Base-by-base conservation (phyloP, 92 coral and sea anemone species). In the Desmophyllum pertusum region DNA sequence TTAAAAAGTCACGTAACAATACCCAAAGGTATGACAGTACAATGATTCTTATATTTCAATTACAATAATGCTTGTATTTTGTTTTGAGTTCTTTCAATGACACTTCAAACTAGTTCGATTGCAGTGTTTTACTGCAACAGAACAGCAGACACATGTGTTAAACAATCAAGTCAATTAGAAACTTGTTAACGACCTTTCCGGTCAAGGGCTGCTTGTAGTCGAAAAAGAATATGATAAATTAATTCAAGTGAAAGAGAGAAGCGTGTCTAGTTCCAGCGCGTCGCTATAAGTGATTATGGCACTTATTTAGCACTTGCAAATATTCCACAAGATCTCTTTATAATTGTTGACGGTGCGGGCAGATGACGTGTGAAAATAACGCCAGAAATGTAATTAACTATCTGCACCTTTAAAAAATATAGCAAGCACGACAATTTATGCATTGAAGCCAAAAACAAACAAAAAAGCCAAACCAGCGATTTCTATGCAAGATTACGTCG, bases 1-100 rank as follows among this genome's bases (percentile, higher is more conserved):
- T 85, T 97, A 17, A 90, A 87, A 59, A 92, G 98, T 86, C 94
- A 93, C 86, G 92, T 97, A 66, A 93, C 97, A 57, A 89, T 93
- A 68, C 93, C 95, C 88, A 97, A 97, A 90, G 94, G 99, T 97
- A 94, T 52, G 91, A 25, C 11, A 37, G 57, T 25, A 68, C 53
- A 81, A 19, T n/a, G 25, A 71, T 25, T 25, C 48, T 37, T 43
- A 17, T 57, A 21, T n/a, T n/a, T n/a, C n/a, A n/a, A n/a, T n/a
- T 30, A 19, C 57, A 68, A 80, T 80, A 80, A 30, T 23, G 65
- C 64, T 69, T 67, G n/a, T n/a, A 70, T 66, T 80, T 45, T 63
- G 72, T 41, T 45, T 80, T 9, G 48, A n/a, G 48, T 29, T 80
- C 76, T 80, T 27, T 50, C 69, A 69, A 80, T 57, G 29, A 46